Conservation (phyloP, 2,797 vertebrate species). For the Sebastes goodei region DNA sequence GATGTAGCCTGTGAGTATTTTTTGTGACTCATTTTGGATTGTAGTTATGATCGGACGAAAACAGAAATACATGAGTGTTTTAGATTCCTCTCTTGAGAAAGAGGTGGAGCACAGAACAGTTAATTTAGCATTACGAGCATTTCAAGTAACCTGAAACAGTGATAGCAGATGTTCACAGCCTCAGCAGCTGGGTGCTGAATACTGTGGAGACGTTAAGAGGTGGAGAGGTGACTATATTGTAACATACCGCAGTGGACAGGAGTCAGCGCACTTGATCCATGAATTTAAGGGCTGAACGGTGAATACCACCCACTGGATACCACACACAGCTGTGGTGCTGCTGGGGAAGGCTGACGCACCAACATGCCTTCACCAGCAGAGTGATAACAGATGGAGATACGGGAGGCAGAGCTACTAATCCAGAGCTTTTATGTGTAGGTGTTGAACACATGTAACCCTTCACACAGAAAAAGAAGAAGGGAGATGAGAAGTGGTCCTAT, state of each 20-base stretch:
- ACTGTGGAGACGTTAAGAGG: conserved; percentile 33
- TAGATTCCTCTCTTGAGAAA: conserved; percentile 47
- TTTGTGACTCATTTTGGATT: conserved; percentile 4
- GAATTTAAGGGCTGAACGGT: conserved; percentile 54
- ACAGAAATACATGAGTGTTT: conserved; percentile 35
- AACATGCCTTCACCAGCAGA: conserved; percentile 53
- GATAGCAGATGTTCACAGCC: conserved; percentile 67
- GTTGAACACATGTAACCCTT: conserved; percentile 51
- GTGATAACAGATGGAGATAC: conserved; percentile 72
- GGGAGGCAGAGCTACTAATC: conserved; percentile 37
- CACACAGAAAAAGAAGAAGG: conserved; percentile 3
- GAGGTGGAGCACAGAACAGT: conserved; percentile 41
- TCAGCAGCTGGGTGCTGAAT: conserved; percentile 55
- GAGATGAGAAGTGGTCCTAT: conserved; percentile 43
- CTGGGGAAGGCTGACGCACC: conserved; percentile 19
- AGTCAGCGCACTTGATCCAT: conserved; percentile 79
- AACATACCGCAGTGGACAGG: conserved; percentile 62
- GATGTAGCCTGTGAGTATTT: background rate
- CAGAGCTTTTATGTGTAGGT: conserved; percentile 37
- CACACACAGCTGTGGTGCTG: conserved; percentile 75
- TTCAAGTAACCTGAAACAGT: conserved; percentile 62
- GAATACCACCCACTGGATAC: conserved; percentile 81
- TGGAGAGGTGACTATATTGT: conserved; percentile 45
- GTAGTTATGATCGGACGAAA: conserved; percentile 10
- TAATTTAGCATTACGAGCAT: conserved; percentile 70